A percentile compares a stretch with the other conserved stretches of the same genome.
Evolutionary conservation across 2,888 invertebrate genomes (phyloP).

Genomic region (Pachycephus smyrnensis): DNA sequence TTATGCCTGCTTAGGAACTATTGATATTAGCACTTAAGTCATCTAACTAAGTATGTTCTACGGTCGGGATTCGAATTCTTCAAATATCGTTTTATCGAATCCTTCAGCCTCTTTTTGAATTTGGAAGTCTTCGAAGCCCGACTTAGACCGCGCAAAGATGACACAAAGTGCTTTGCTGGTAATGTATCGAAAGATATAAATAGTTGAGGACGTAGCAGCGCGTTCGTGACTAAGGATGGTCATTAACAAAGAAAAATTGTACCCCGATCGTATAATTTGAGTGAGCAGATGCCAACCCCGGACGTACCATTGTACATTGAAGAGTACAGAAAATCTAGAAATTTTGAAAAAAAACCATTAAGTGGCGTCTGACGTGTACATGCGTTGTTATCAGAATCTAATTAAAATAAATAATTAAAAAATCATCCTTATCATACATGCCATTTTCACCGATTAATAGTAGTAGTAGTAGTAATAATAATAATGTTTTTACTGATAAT

Average conservation of each 20-base stretch:
- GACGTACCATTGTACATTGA: neutral
- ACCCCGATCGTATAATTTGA: neutral
- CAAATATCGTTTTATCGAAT: neutral
- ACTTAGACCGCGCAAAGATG: neutral
- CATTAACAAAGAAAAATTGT: neutral
- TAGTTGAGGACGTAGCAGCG: neutral
- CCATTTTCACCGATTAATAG: no score
- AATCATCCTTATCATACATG: neutral
- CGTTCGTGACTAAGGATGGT: neutral
- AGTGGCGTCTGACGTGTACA: neutral
- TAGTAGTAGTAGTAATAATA: no score
- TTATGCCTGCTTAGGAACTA: slow-evolving; percentile 13
- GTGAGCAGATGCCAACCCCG: neutral
- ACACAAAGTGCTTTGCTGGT: neutral
- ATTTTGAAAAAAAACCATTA: neutral
- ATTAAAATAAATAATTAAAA: neutral
- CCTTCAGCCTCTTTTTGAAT: neutral
- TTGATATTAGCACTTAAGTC: neutral
- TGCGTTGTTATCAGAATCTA: neutral
- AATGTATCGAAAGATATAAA: neutral
- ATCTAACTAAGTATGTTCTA: neutral
- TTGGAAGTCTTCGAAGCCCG: neutral
- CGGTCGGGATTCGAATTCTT: neutral
- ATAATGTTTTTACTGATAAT: no score
- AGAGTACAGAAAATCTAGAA: neutral